These are phyloP conservation scores for Drosophila kanapiae DNA, from an alignment of 1,140 invertebrate genomes.

Conservation along the genomic window DNA sequence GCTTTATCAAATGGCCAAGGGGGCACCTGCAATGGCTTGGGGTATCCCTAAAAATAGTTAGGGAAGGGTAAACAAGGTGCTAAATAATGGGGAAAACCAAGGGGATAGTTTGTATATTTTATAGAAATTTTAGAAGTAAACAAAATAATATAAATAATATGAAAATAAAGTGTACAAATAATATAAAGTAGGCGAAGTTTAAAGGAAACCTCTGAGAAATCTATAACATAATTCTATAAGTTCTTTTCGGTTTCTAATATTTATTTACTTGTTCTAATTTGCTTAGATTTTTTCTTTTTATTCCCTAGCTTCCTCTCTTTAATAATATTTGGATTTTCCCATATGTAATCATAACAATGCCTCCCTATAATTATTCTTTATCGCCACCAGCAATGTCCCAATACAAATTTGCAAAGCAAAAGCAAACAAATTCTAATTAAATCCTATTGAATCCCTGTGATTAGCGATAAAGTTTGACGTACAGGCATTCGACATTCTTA, in stretches of 20 bases:
- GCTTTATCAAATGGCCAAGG: not conserved
- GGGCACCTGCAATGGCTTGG: constrained; percentile 12
- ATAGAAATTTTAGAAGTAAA: not conserved
- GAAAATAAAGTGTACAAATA: not conserved
- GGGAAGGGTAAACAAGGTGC: not conserved
- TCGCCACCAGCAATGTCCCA: not conserved
- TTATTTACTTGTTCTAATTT: no score
- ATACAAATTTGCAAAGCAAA: no score
- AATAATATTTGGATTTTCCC: not conserved
- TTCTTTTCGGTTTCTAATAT: no score
- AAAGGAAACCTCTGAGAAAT: no score
- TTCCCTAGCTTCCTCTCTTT: not conserved
- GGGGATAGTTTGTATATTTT: not conserved
- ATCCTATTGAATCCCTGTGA: constrained; percentile 22
- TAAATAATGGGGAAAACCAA: not conserved
- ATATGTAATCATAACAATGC: not conserved
- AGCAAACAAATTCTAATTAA: constrained; percentile 21
- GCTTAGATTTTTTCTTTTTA: no score
- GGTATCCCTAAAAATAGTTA: not conserved
- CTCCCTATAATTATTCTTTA: not conserved
- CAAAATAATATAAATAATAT: not conserved
- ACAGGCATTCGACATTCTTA: constrained; percentile 2
- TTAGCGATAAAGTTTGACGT: constrained; percentile 20
- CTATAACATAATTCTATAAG: not conserved
- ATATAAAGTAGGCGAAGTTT: not conserved